Conservation (phyloP, 2,888 invertebrate species). For the Aethes cnicana region DNA sequence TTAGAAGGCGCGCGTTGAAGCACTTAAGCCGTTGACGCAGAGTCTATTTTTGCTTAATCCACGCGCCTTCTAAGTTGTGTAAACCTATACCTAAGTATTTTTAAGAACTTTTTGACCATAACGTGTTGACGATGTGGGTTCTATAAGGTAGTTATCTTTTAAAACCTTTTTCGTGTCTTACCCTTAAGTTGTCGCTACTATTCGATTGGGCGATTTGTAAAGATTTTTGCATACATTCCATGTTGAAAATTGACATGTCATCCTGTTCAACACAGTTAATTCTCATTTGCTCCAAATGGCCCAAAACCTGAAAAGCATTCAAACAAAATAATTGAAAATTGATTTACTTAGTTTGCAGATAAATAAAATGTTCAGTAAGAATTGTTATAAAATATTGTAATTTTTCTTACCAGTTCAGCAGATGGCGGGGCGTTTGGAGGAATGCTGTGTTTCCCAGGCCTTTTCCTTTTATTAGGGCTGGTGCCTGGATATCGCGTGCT, state of each 20-base stretch:
- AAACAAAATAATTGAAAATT: no score
- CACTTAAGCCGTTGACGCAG: no score
- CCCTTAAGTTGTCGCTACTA: slow-evolving; percentile 93
- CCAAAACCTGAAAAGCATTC: slow-evolving; percentile 85
- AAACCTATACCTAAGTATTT: no score
- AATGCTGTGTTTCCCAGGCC: slow-evolving; percentile 88
- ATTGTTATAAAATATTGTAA: neutral
- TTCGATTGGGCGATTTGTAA: slow-evolving; percentile 93
- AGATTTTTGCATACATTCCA: slow-evolving; percentile 95
- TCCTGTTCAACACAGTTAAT: slow-evolving; percentile 86
- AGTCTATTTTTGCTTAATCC: no score
- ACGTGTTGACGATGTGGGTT: no score
- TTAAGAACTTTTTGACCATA: no score
- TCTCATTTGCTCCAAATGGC: slow-evolving; percentile 95
- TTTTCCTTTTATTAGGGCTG: slow-evolving; percentile 95
- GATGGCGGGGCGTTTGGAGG: slow-evolving; percentile 87
- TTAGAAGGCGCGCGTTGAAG: no score
- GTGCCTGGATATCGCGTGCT: slow-evolving; percentile 92
- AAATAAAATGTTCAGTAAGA: slow-evolving; percentile 8
- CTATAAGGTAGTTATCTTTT: no score
- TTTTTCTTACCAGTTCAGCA: slow-evolving; percentile 86
- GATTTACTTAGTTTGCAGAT: slow-evolving; percentile 22
- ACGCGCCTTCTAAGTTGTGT: no score
- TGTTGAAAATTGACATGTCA: slow-evolving; percentile 90
- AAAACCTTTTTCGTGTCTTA: slow-evolving; percentile 50